phyloP scores from a whole-genome alignment of 2,888 invertebrate species.

The Acronicta alni region DNA sequence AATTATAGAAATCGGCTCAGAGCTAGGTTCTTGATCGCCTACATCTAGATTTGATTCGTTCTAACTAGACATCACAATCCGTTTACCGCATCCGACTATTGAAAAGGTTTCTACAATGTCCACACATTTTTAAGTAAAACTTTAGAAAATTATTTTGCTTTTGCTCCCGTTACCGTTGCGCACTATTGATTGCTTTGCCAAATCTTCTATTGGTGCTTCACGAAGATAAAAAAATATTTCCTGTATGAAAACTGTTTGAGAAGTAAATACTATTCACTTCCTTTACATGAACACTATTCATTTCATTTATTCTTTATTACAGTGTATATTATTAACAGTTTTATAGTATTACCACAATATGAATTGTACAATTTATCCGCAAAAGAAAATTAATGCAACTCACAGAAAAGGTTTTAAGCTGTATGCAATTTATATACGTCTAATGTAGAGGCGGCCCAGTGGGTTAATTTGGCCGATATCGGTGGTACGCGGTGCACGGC shows the following conservation, averaged over 20 bases:
- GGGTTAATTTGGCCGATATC: conserved; percentile 85
- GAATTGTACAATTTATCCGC: too few relatives aligned
- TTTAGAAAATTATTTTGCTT: too few relatives aligned
- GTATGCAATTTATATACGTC: conserved; percentile 47
- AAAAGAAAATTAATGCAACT: too few relatives aligned
- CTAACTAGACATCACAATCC: conserved; percentile 84
- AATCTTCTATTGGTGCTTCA: too few relatives aligned
- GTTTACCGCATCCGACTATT: conserved; percentile 82
- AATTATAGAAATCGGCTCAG: conserved; percentile 70
- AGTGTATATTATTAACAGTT: too few relatives aligned
- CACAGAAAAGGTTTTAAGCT: conserved; percentile 2
- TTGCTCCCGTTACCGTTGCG: too few relatives aligned
- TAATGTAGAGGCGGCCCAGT: conserved; percentile 68
- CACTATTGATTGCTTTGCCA: background rate
- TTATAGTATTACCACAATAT: too few relatives aligned
- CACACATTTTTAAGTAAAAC: conserved; percentile 40
- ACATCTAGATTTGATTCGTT: conserved; percentile 84
- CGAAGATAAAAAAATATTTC: too few relatives aligned
- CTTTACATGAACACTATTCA: too few relatives aligned
- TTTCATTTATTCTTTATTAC: too few relatives aligned
- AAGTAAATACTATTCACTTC: too few relatives aligned
- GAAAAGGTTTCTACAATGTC: conserved; percentile 76
- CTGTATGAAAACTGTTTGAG: too few relatives aligned
- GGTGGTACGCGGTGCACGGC: conserved; percentile 66
- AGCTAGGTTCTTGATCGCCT: conserved; percentile 67